These are phyloP conservation scores for Gopherus evgoodei DNA, from an alignment of 2,113 vertebrate genomes.

Conservation along the genomic window DNA sequence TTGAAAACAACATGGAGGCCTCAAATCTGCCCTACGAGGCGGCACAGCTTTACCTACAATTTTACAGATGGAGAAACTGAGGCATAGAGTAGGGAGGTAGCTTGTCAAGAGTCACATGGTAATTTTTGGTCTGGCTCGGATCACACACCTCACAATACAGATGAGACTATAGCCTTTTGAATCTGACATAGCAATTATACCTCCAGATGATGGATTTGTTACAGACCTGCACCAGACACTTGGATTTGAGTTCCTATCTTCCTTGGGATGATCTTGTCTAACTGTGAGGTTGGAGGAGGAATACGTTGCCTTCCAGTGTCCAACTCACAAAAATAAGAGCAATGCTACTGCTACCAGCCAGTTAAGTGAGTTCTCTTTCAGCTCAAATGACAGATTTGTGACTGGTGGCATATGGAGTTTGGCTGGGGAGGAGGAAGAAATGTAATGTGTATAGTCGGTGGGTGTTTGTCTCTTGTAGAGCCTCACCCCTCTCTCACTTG, in stretches of 20 bases:
- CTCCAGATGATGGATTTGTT: neutral
- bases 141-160: neutral
- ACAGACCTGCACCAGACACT: fast-evolving
- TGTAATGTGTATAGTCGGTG: neutral
- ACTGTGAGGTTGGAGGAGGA: neutral
- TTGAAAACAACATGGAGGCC: constrained; percentile 1
- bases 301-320: fast-evolving
- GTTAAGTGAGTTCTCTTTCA: neutral
- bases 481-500: neutral
- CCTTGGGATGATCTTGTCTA: neutral
- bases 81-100: neutral
- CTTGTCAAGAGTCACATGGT: fast-evolving
- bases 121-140: neutral
- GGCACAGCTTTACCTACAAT: fast-evolving
- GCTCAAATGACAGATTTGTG: fast-evolving
- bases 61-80: constrained; percentile 36
- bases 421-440: neutral
- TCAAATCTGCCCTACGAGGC: neutral
- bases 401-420: neutral
- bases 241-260: neutral
- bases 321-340: neutral
- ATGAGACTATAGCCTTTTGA: neutral
- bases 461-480: neutral
- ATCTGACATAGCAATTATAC: neutral
- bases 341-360: neutral